Base-by-base conservation (phyloP, 2,113 vertebrate species). In the Oenanthe oenanthe region DNA sequence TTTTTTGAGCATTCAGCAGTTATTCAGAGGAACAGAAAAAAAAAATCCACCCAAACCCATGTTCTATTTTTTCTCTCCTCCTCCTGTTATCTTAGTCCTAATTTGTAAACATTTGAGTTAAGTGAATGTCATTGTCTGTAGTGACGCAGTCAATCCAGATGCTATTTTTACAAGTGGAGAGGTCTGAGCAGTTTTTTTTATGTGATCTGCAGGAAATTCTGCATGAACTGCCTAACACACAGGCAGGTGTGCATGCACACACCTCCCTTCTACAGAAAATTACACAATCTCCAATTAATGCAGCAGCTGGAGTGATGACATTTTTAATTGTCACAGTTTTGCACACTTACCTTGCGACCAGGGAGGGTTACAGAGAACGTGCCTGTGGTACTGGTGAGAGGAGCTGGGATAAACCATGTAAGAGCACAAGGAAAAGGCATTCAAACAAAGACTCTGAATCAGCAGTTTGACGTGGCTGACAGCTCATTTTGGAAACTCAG, bases 71-170 rank as follows among this genome's bases (percentile, higher is more conserved):
- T 68, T 45, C 21, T 21, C 13, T 66, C 15, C 10, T 91, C 67
- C 40, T 89, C 10, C 48, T 91, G 70, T 91, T 95, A 96, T 90
- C 94, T 88, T 53, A 15, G 34, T 77, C 40, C 24, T 85, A 66
- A 93, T 92, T 96, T 90, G 79, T 96, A 96, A 96, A 88, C 92
- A 88, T 22, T 95, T 63, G 40, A 78, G 57, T 45, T 65, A 57
- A 86, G 47, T 58, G 78, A 89, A 74, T 88, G 85, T 95, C 93
- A 42, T 60, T n/a, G 60, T 71, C 72, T 0, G 0, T 91, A 62
- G 71, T 94, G 89, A 90, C 0, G 18, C 1, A 1, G 89, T 89
- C 5, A 5, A 83, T 94, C 78, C 85, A 76, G 89, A 51, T 89
- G 63, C 93, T 96, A 77, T 96, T 96, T 96, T 94, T 88, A 32